Base-by-base conservation (phyloP, 2,113 vertebrate genomes). In the Carlito syrichta region DNA sequence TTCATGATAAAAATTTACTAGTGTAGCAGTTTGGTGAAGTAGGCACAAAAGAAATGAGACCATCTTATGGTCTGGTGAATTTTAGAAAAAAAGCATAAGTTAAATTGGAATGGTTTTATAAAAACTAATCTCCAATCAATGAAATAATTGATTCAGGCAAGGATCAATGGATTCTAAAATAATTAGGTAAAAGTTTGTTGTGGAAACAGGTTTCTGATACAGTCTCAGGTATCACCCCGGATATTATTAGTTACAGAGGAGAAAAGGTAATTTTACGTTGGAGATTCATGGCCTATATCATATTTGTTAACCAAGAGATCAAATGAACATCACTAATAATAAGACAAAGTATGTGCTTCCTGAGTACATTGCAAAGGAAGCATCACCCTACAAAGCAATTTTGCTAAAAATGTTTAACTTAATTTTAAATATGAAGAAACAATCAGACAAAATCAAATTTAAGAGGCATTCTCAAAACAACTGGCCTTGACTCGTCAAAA, bases 341-440 rank as follows among this genome's bases (percentile, higher is more conserved):
- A 50, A 89, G 30, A 89, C 35, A 50, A 82, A 66, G 38, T 91
- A 77, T 54, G 12, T 81, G 50, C 74, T 50, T 95, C 45, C 54
- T 83, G n/a, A 85, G 87, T 23, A 8, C 27, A 93, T 1, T 74
- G 23, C 73, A 43, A 93, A 91, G 56, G 63, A 88, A 92, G 68
- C 0, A 69, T 62, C 40, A 73, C 16, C 6, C 13, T 77, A 83
- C 40, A 17, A 23, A 83, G 12, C 54, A 9, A 81, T 85, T 95
- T 84, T 85, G 43, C 23, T 58, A 93, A 95, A 96, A 96, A 95
- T 62, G 19, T 91, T 95, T 90, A 89, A 52, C 56, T 30, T 89
- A 89, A 94, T 94, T 96, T 16, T 96, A 96, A 92, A 90, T 8
- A 90, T 73, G 43, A 87, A 92, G 27, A 96, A 96, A 74, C 38